Percentiles rank a stretch among this genome's conserved stretches.
These are phyloP conservation scores for Mercenaria mercenaria DNA, from an alignment of 1,140 invertebrate genomes.

Conservation along the genomic window DNA sequence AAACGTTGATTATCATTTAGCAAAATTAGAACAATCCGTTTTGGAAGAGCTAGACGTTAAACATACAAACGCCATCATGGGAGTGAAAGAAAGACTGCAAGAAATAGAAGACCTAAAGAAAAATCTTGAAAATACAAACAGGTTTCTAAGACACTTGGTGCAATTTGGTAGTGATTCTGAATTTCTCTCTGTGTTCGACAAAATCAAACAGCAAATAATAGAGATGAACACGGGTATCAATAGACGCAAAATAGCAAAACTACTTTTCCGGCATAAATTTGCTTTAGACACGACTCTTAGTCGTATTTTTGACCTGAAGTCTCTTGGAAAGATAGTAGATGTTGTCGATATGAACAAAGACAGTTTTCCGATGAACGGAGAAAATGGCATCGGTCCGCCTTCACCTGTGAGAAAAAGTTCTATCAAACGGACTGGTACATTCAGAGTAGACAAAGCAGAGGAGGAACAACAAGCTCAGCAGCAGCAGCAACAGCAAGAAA, in stretches of 20 bases:
- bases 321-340: conserved; percentile 73
- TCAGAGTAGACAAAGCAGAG: conserved; percentile 70
- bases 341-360: conserved; percentile 75
- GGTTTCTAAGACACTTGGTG: conserved; percentile 69
- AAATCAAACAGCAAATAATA: conserved; percentile 72
- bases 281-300: conserved; percentile 67
- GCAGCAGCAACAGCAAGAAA: neutral
- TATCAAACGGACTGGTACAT: conserved; percentile 73
- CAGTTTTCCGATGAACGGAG: conserved; percentile 67
- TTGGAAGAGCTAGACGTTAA: conserved; percentile 68
- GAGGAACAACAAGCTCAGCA: conserved; percentile 6
- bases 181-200: conserved; percentile 74
- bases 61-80: conserved; percentile 64
- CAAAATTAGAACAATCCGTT: conserved; percentile 70
- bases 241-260: conserved; percentile 70
- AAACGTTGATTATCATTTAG: conserved; percentile 67
- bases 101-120: conserved; percentile 75
- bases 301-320: conserved; percentile 67
- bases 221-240: conserved; percentile 72
- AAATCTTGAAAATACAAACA: conserved; percentile 71
- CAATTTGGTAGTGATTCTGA: conserved; percentile 76
- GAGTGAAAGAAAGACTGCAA: conserved; percentile 67
- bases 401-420: conserved; percentile 62
- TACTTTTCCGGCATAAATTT: conserved; percentile 72
- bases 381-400: conserved; percentile 53